These are phyloP conservation scores for Cydia pomonella DNA, from an alignment of 1,140 invertebrate genomes.

Conservation along the genomic window DNA sequence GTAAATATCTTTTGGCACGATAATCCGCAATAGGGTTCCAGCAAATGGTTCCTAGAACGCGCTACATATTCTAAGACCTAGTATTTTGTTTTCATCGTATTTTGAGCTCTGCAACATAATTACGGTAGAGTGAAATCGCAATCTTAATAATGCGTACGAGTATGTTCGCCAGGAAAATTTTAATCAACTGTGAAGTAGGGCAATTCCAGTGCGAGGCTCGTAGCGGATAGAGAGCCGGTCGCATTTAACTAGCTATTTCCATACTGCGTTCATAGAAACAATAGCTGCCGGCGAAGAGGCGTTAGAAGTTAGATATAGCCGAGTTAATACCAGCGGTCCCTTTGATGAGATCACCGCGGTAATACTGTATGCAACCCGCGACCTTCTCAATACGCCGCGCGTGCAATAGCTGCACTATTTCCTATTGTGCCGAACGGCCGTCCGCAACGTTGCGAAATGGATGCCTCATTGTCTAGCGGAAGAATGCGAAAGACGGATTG, in stretches of 20 bases:
- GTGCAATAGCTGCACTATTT: conserved; percentile 72
- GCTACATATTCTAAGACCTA: conserved; percentile 10
- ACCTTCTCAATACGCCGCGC: conserved; percentile 72
- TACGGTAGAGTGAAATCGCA: conserved; percentile 10
- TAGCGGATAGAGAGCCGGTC: conserved; percentile 29
- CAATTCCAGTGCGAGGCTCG: conserved; percentile 12
- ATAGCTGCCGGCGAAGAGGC: conserved; percentile 55
- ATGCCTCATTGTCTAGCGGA: conserved; percentile 66
- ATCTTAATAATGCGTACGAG: conserved; percentile 17
- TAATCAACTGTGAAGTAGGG: conserved; percentile 29
- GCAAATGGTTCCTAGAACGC: conserved; percentile 15
- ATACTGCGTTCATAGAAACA: conserved; percentile 69
- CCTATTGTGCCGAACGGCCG: conserved; percentile 69
- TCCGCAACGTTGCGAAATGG: conserved; percentile 64
- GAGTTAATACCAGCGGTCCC: conserved; percentile 71
- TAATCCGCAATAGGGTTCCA: conserved; percentile 32
- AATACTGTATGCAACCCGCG: conserved; percentile 73
- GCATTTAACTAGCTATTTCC: conserved; percentile 67
- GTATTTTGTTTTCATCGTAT: background rate
- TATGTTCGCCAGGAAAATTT: conserved; percentile 20
- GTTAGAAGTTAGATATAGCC: conserved; percentile 66
- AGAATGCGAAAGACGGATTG: conserved; percentile 36
- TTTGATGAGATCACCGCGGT: conserved; percentile 76
- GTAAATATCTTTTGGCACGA: conserved; percentile 46
- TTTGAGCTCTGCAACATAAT: conserved; percentile 21